Evolutionary conservation across 2,797 vertebrate genomes (phyloP).

Genomic region (Rhabdophis nuchalis): DNA sequence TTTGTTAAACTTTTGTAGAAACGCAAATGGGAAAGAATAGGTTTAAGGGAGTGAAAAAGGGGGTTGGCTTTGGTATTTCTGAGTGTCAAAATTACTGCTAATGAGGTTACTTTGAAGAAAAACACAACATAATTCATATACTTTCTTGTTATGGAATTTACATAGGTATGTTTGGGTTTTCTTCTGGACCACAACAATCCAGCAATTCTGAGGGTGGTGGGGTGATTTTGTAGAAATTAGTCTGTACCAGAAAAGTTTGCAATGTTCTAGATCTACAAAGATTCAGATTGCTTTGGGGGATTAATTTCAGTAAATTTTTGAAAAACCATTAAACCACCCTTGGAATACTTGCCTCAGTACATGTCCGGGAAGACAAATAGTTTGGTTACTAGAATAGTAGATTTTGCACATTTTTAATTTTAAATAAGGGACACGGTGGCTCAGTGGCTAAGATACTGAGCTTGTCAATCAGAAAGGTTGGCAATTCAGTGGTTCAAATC

Average conservation of each 20-base stretch:
- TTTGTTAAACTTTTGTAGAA: background rate
- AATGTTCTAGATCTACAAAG: background rate
- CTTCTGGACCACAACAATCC: background rate
- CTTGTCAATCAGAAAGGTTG: no score
- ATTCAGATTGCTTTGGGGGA: background rate
- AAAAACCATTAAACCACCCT: background rate
- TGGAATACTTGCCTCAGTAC: background rate
- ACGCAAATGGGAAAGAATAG: background rate
- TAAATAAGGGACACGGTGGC: no score
- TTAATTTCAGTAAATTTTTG: background rate
- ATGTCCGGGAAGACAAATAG: background rate
- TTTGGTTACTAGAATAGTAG: background rate
- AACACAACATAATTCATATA: background rate
- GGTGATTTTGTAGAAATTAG: background rate
- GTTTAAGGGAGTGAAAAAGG: background rate
- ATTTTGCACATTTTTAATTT: background rate
- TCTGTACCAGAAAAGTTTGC: background rate
- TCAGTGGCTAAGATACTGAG: no score
- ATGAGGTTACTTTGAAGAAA: background rate
- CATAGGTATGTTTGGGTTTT: background rate
- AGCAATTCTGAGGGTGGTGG: background rate
- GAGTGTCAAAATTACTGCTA: background rate
- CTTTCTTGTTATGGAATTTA: background rate
- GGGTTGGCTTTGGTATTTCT: background rate
- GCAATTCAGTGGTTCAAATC: no score